Evolutionary conservation across 2,113 vertebrate species (phyloP).

Genomic region (Phycodurus eques): DNA sequence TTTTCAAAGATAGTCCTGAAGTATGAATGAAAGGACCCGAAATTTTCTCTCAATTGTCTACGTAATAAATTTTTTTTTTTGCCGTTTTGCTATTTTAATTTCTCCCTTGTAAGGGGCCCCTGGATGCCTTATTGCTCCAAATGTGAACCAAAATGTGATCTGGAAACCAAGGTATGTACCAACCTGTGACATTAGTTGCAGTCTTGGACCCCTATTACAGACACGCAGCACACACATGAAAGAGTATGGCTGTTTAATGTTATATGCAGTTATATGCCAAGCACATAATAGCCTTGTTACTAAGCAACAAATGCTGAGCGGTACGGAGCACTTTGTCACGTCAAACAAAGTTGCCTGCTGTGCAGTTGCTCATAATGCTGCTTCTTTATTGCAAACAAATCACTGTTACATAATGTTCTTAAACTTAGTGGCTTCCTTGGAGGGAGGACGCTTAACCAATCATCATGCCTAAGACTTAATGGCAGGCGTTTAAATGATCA

Average conservation of each 20-base stretch:
- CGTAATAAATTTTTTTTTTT: too few species aligned
- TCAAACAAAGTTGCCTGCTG: conserved; percentile 33
- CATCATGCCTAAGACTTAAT: conserved; percentile 24
- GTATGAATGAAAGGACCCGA: too few species aligned
- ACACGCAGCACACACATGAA: not conserved
- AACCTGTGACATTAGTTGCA: not conserved
- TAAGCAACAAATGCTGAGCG: conserved; percentile 43
- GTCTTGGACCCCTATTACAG: not conserved
- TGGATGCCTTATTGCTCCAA: not conserved
- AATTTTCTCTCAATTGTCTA: too few species aligned
- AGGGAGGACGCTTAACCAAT: conserved; percentile 28
- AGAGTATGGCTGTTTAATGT: not conserved
- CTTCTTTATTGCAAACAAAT: conserved; percentile 13
- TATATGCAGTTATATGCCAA: not conserved
- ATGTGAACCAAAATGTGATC: not conserved
- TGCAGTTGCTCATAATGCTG: conserved; percentile 21
- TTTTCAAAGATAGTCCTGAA: too few species aligned
- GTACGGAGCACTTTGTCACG: conserved; percentile 34
- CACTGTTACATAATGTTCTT: conserved; percentile 30
- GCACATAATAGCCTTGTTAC: conserved; percentile 35
- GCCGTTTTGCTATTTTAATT: too few species aligned
- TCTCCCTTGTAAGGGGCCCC: too few species aligned
- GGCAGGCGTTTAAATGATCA: conserved; percentile 36
- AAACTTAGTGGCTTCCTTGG: conserved; percentile 18
- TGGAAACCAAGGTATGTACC: not conserved